A percentile compares a stretch with the other conserved stretches of the same genome.
These are phyloP conservation scores for Mellilla xanthometata DNA, from an alignment of 2,888 invertebrate species.

Conservation along the genomic window DNA sequence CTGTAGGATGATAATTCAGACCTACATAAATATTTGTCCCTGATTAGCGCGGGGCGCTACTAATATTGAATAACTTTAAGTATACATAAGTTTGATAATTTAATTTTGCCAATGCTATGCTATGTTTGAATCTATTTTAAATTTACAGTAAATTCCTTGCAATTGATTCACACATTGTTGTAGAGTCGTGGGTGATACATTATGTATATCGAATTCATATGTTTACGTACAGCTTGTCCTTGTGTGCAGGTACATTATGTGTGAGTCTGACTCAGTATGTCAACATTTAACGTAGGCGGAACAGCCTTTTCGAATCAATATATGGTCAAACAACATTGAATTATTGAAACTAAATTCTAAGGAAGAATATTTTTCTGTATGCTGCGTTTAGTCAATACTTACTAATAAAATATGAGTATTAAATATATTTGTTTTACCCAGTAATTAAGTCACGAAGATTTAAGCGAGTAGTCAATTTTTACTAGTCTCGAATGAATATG, in stretches of 20 bases:
- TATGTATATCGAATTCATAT: constrained; percentile 33
- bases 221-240: constrained; percentile 65
- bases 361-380: constrained; percentile 28
- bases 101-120: no score
- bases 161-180: constrained; percentile 35
- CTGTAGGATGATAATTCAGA: no score
- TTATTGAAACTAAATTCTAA: constrained; percentile 20
- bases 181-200: constrained; percentile 55
- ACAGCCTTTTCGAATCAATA: constrained; percentile 57
- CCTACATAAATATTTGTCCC: no score
- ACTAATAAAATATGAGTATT: no score
- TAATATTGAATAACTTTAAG: no score
- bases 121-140: constrained; percentile 5
- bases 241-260: constrained; percentile 51
- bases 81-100: no score
- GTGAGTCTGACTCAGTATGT: constrained; percentile 74
- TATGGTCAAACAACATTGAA: constrained; percentile 48
- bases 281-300: constrained; percentile 72
- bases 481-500: no score
- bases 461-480: no score
- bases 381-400: no score
- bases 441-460: no score
- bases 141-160: constrained; percentile 24
- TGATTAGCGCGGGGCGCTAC: no score
- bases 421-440: no score